Conservation (phyloP, 2,888 invertebrate genomes). For the Catocala sponsa region DNA sequence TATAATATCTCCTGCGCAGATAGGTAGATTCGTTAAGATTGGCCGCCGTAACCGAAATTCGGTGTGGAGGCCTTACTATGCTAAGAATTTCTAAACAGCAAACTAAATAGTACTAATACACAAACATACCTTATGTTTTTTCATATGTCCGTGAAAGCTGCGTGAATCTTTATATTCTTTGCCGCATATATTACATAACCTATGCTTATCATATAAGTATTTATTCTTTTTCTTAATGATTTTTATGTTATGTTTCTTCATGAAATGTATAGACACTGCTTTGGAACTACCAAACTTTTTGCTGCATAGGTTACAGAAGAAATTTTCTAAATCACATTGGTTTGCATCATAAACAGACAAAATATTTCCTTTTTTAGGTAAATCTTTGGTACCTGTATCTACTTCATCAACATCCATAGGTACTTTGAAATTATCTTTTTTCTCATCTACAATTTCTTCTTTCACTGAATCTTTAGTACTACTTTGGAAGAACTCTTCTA, state of each 20-base stretch:
- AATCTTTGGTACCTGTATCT: neutral
- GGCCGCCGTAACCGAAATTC: no score
- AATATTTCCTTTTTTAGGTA: neutral
- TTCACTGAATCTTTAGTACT: slow-evolving; percentile 22
- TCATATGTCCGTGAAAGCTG: slow-evolving; percentile 60
- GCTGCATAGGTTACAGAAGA: slow-evolving; percentile 68
- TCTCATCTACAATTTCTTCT: slow-evolving; percentile 10
- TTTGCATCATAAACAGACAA: neutral
- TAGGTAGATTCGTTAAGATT: no score
- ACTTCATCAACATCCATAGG: slow-evolving; percentile 13
- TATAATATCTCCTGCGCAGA: no score
- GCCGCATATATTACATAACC: slow-evolving; percentile 66
- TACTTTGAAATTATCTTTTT: neutral
- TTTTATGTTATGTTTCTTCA: slow-evolving; percentile 57
- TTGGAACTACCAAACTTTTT: slow-evolving; percentile 53
- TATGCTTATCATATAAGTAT: slow-evolving; percentile 16
- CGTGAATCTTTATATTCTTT: slow-evolving; percentile 36
- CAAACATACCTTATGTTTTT: slow-evolving; percentile 58
- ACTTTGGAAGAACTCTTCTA: slow-evolving; percentile 63
- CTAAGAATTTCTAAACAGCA: no score
- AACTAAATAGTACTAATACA: neutral
- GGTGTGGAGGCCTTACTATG: no score
- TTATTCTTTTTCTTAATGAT: slow-evolving; percentile 46
- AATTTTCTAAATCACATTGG: slow-evolving; percentile 61
- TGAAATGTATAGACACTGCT: slow-evolving; percentile 64